phyloP scores from a whole-genome alignment of 2,888 invertebrate species.

The Latrodectus hesperus region DNA sequence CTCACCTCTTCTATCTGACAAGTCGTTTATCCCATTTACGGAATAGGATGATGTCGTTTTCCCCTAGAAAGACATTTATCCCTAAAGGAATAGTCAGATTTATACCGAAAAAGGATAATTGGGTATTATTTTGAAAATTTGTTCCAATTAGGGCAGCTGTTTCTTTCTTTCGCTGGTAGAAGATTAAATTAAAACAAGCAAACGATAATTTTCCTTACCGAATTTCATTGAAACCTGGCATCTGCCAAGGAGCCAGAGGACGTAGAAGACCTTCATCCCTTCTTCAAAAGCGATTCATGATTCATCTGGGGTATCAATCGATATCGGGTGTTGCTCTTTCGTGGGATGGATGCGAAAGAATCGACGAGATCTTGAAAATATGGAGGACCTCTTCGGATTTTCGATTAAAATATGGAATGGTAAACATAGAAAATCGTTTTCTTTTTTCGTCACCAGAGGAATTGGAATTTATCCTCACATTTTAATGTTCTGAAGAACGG shows the following conservation, averaged over 20 bases:
- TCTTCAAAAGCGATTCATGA: background rate
- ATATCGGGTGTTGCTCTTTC: background rate
- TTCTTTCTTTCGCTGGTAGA: too few species aligned
- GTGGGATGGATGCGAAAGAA: background rate
- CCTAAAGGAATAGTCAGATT: too few species aligned
- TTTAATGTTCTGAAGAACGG: conserved; percentile 2
- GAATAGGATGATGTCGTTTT: background rate
- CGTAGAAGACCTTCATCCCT: background rate
- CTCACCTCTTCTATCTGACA: conserved; percentile 13
- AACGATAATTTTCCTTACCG: conserved; percentile 33
- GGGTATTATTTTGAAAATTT: too few species aligned
- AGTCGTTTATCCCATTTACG: conserved; percentile 15
- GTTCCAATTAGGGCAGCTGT: too few species aligned
- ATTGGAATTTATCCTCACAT: background rate
- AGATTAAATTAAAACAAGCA: background rate
- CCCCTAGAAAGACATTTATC: background rate
- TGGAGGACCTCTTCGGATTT: too few species aligned
- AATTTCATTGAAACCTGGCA: conserved; percentile 12
- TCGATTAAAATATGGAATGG: too few species aligned
- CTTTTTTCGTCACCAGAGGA: background rate
- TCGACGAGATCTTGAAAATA: background rate
- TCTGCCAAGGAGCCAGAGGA: conserved; percentile 7
- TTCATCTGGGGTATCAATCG: conserved; percentile 3
- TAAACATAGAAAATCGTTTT: background rate
- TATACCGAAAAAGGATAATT: too few species aligned